These are phyloP conservation scores for Limnephilus rhombicus DNA, from an alignment of 2,888 invertebrate genomes.

Conservation along the genomic window DNA sequence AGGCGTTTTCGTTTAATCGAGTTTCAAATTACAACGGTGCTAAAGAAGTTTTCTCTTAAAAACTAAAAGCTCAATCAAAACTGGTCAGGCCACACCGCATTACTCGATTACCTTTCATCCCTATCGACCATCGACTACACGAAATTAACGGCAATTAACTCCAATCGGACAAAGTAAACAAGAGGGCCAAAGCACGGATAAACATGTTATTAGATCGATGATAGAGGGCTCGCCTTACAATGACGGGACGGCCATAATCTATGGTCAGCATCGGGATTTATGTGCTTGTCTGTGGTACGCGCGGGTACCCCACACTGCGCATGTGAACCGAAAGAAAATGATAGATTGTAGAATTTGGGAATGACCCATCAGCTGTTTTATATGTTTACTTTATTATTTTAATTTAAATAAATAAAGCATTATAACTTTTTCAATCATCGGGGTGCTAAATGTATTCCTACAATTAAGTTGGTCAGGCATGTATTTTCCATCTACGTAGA, in stretches of 20 bases:
- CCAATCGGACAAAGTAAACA: constrained; percentile 41
- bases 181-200: constrained; percentile 15
- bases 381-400: background rate
- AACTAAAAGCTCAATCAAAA: background rate
- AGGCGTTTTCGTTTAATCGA: too few relatives aligned
- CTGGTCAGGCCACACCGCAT: background rate
- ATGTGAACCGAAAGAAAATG: constrained; percentile 11
- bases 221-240: constrained; percentile 4
- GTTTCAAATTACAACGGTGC: too few relatives aligned
- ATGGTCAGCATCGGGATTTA: constrained; percentile 39
- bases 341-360: background rate
- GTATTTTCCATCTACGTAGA: too few relatives aligned
- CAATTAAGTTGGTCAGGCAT: too few relatives aligned
- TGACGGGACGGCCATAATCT: constrained; percentile 22
- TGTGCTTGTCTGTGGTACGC: background rate
- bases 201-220: constrained; percentile 54
- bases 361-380: background rate
- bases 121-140: constrained; percentile 15
- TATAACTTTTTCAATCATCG: background rate
- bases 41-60: background rate
- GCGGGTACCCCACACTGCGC: constrained; percentile 35
- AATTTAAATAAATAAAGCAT: background rate
- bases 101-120: background rate
- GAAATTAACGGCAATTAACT: constrained; percentile 37
- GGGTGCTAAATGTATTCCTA: too few relatives aligned